Evolutionary conservation across 2,888 invertebrate genomes (phyloP).

Genomic region (Trilocha varians): DNA sequence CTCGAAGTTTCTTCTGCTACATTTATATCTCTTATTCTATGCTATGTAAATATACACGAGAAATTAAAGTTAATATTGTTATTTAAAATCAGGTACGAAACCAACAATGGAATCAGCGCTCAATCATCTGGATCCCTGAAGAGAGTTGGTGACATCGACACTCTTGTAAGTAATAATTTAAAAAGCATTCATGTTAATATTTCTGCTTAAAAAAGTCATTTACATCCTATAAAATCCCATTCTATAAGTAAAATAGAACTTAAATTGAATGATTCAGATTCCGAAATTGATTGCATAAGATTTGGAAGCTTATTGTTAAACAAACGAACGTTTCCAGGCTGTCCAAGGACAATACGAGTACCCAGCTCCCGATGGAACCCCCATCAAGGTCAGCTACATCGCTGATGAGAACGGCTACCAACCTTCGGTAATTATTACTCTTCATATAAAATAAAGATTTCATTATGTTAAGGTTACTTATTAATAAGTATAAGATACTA

Average conservation of each 20-base stretch:
- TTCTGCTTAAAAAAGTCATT: no score
- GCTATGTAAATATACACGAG: neutral
- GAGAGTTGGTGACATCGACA: conserved; percentile 40
- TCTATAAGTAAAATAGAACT: no score
- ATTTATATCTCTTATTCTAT: no score
- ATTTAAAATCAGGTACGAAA: conserved; percentile 60
- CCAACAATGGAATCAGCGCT: conserved; percentile 71
- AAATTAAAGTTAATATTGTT: neutral
- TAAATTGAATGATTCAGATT: no score
- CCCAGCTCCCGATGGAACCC: conserved; percentile 71
- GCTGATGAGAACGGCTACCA: conserved; percentile 81
- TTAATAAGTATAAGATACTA: no score
- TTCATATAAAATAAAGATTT: no score
- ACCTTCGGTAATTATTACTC: conserved; percentile 53
- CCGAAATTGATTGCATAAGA: neutral
- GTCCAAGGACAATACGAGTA: conserved; percentile 67
- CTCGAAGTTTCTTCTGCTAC: no score
- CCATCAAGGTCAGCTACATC: conserved; percentile 68
- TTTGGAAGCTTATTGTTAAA: neutral
- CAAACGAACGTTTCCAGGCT: conserved; percentile 22
- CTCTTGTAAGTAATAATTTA: conserved; percentile 28
- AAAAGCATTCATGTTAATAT: no score
- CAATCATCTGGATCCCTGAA: conserved; percentile 62
- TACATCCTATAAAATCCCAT: no score
- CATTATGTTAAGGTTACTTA: no score